phyloP scores from a whole-genome alignment of 2,888 invertebrate genomes.

The Pyrocoelia pectoralis region DNA sequence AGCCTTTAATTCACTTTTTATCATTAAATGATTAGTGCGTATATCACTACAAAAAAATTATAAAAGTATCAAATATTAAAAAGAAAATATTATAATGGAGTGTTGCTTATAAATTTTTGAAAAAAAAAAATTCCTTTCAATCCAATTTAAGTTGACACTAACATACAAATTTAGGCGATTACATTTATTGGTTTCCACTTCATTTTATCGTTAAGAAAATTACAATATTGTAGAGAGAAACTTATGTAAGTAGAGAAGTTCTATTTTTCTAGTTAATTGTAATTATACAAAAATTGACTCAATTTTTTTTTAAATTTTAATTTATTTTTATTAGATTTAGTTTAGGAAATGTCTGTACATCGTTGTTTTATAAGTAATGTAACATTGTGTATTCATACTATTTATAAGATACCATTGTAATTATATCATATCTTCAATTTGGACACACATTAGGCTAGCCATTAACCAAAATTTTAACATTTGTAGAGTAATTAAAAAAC shows the following conservation, averaged over 20 bases:
- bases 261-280: neutral
- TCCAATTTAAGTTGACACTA: no score
- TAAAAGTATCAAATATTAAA: neutral
- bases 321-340: neutral
- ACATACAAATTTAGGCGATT: neutral
- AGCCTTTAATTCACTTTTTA: neutral
- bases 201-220: neutral
- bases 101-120: neutral
- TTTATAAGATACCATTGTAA: neutral
- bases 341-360: neutral
- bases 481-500: constrained; percentile 5
- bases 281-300: neutral
- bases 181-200: neutral
- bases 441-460: neutral
- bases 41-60: neutral
- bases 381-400: constrained; percentile 3
- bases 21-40: neutral
- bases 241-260: neutral
- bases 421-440: constrained; percentile 1
- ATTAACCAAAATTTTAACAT: neutral
- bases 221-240: neutral
- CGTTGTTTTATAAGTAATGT: neutral
- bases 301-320: neutral
- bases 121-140: no score
- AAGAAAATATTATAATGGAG: neutral